Base-by-base conservation (phyloP, 2,888 invertebrate species). In the Ectemnius lituratus region DNA sequence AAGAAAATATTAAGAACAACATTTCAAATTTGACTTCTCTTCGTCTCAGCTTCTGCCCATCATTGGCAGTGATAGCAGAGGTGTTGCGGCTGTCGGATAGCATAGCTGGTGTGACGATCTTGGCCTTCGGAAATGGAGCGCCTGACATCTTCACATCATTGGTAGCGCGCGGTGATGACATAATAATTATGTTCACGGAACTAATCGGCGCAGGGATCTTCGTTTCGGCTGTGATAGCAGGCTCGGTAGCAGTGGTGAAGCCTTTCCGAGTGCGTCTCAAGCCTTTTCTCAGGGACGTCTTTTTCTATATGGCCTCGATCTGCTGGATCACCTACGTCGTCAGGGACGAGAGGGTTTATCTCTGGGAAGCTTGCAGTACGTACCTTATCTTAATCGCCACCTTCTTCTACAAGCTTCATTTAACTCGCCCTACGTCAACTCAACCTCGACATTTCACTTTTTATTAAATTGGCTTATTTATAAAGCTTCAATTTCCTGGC, bases 61-160 rank as follows among this genome's bases (percentile, higher is more conserved):
- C 92, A 1, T 81, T 93, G 11, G 89, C 92, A 61, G 90, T 91
- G 8, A 90, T 93, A 37, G 91, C 93, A 0, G 83, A 88, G 62
- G 83, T 91, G 0, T 80, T 93, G 58, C 87, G 87, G 28, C 85
- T 93, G 62, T 93, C 93, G 67, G 92, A 93, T 78, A 93, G 91
- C 81, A 90, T 93, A 46, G 93, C 93, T 8, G 95, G 95, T 2
- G 94, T 94, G 8, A 95, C 94, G n/a, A 92, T 95, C 80, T 87
- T 95, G 82, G 94, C 95, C 0, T 94, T 95, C 86, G 95, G 95
- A 20, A 95, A 95, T 86, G 94, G 94, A 57, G 93, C 94, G 0
- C 94, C 95, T 4, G 95, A 95, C 88, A 92, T 95, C 66, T 94
- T 95, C 84, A 93, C 94, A 13, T 92, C 94, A 14, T 87, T 95